Evolutionary conservation across 2,797 vertebrate genomes (phyloP), one percentile per base, ranked within the genome.

Genomic region (Acanthurus tractus): DNA sequence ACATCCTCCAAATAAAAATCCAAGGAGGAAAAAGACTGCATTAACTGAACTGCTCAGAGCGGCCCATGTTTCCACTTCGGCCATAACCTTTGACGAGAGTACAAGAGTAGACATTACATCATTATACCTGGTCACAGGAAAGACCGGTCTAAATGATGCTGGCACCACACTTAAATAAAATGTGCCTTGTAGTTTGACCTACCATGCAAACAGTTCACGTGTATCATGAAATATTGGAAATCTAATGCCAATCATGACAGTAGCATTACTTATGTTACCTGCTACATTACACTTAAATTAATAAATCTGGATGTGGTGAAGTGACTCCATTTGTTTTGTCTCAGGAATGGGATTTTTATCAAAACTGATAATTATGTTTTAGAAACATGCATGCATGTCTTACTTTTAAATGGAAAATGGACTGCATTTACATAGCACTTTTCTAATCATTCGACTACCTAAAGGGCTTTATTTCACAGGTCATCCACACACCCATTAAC

Each of bases 241-340:
- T 55, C 8, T 2, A 20, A 34, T 2, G 29, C 4, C 49, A 18
- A 46, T 23, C 57, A 49, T 52, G 20, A 64, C 46, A 72, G 17
- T 11, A 40, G 5, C 20, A 44, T 42, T 59, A 20, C 4, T 20
- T 55, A 45, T 62, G 10, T 38, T 36, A 38, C 13, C 18, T 25
- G 22, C 42, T 18, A 42, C 44, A 57, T 44, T 50, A 57, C 13
- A 34, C 11, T 66, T 62, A 40, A 9, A 11, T 45, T 62, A 45
- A 61, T 71, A 20, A 20, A 56, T 34, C 29, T 34, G 29, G 23
- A 74, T 34, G 40, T n/a, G 29, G 18, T 15, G 29, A 67, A 78
- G 49, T 50, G 49, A 42, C 34, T 17, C 14, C 2, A 8, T 25
- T 59, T 23, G 15, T n/a, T 59, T 66, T 62, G 20, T 45, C 20